phyloP scores from a whole-genome alignment of 2,113 vertebrate genomes.

The Myodes glareolus region DNA sequence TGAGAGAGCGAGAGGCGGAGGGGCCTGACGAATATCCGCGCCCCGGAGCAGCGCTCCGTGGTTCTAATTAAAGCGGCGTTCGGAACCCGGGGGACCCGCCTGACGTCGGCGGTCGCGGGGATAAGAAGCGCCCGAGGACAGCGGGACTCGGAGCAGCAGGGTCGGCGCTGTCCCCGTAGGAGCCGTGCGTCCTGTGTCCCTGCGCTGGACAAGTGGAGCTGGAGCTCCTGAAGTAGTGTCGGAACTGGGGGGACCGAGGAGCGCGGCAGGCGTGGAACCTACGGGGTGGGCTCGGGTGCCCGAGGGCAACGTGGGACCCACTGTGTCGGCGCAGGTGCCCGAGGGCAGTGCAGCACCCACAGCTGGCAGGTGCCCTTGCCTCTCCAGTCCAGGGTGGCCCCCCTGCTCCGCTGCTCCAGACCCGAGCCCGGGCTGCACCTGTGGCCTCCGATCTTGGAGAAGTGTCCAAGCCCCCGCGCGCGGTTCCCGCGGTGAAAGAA shows the following conservation, averaged over 20 bases:
- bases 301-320: neutral
- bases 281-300: neutral
- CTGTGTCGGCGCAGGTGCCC: neutral
- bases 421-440: neutral
- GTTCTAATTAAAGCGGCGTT: conserved; percentile 79
- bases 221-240: conserved; percentile 66
- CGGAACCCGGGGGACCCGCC: conserved; percentile 85
- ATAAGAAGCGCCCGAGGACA: conserved; percentile 85
- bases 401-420: neutral
- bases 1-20: neutral
- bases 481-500: neutral
- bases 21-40: conserved; percentile 66
- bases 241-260: neutral
- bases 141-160: conserved; percentile 58
- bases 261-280: neutral
- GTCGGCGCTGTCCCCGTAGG: conserved; percentile 68
- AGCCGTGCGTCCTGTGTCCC: neutral
- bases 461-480: neutral
- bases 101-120: conserved; percentile 83
- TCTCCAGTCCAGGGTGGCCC: neutral
- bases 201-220: neutral
- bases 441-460: neutral
- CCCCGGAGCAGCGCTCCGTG: conserved; percentile 55
- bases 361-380: neutral
- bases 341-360: neutral